phyloP scores from a whole-genome alignment of 2,113 vertebrate genomes.

The Colistium nudipinnis region DNA sequence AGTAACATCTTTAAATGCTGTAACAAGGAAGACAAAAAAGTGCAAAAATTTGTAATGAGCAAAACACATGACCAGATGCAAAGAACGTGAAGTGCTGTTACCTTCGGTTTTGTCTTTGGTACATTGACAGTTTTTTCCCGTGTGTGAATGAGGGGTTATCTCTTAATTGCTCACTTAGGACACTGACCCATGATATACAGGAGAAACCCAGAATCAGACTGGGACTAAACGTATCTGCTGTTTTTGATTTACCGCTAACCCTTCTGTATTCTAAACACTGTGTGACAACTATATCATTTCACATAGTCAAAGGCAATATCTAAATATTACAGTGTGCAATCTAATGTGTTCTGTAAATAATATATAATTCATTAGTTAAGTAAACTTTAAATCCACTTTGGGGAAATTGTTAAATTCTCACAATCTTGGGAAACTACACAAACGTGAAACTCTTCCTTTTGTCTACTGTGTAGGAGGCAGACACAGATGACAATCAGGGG shows the following conservation, averaged over 20 bases:
- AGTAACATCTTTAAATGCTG: too few relatives aligned
- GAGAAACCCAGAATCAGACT: not conserved
- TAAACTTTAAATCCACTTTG: not conserved
- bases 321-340: not conserved
- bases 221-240: not conserved
- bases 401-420: not conserved
- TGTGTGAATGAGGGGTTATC: not conserved
- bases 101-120: not conserved
- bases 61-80: not conserved
- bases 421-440: not conserved
- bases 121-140: not conserved
- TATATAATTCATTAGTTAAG: not conserved
- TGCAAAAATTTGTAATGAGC: too few relatives aligned
- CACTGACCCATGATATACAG: too few relatives aligned
- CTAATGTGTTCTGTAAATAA: not conserved
- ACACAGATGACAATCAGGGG: conserved; percentile 95
- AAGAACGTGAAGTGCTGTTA: not conserved
- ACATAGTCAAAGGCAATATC: not conserved
- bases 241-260: not conserved
- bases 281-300: not conserved
- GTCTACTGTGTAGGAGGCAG: conserved; percentile 85
- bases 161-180: not conserved
- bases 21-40: too few relatives aligned
- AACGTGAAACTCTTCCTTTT: not conserved
- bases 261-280: not conserved